These are phyloP conservation scores for Amphimallon solstitiale DNA, from an alignment of 2,888 invertebrate genomes.

Conservation along the genomic window DNA sequence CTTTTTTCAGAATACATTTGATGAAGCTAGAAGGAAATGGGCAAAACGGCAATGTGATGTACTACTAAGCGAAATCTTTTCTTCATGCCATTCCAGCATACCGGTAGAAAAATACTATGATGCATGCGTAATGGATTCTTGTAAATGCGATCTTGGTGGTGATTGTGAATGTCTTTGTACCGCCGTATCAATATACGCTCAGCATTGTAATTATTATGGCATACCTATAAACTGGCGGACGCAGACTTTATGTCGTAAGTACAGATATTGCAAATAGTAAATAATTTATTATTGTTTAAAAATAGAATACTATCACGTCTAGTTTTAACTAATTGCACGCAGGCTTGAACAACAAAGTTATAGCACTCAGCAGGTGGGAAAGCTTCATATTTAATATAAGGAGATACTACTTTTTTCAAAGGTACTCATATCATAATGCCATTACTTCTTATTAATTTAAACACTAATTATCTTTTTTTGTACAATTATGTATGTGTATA, in stretches of 20 bases:
- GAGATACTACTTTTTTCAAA: no score
- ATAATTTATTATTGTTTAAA: no score
- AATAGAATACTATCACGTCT: no score
- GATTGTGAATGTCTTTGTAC: constrained; percentile 22
- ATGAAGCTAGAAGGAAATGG: background rate
- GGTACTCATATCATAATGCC: no score
- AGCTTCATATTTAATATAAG: no score
- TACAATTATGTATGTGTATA: no score
- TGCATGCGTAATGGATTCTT: constrained; percentile 6
- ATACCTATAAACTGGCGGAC: constrained; percentile 2
- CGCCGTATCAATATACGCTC: background rate
- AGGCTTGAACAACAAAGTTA: no score
- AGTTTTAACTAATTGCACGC: no score
- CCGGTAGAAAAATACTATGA: constrained; percentile 11
- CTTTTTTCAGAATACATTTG: background rate
- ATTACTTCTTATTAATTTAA: no score
- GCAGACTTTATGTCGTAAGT: constrained; percentile 10
- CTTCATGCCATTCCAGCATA: background rate
- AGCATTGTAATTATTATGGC: constrained; percentile 9
- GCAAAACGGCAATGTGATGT: background rate
- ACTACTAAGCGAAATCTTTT: background rate
- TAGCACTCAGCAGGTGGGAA: no score
- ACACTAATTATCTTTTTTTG: no score
- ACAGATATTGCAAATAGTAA: no score
- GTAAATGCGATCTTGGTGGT: constrained; percentile 17